These are phyloP conservation scores for Mesodorylaimus sp. DNA, from an alignment of 2,888 invertebrate genomes.

Conservation along the genomic window DNA sequence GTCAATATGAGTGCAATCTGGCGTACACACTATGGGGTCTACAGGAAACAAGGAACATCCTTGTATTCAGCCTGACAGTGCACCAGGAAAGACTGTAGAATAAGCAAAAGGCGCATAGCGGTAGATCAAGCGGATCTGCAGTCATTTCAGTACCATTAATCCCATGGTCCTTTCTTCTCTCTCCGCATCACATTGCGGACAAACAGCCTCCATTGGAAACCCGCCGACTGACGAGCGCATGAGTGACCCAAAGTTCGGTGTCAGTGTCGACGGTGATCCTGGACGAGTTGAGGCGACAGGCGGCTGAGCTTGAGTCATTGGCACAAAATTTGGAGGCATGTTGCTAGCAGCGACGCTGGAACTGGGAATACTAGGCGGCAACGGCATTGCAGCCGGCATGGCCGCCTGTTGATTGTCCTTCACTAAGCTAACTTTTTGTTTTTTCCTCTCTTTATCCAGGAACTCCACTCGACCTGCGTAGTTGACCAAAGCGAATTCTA, in stretches of 20 bases:
- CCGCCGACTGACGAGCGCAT: background rate
- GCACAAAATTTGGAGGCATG: background rate
- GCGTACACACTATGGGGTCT: too few species aligned
- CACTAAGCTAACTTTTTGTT: slow-evolving; percentile 3
- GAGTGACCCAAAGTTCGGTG: background rate
- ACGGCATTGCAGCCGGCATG: background rate
- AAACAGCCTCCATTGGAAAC: background rate
- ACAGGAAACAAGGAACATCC: too few species aligned
- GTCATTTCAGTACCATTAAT: too few species aligned
- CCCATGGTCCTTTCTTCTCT: background rate
- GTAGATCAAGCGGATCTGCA: too few species aligned
- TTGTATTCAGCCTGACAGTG: too few species aligned
- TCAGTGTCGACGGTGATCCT: background rate
- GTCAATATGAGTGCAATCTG: too few species aligned
- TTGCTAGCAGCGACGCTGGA: background rate
- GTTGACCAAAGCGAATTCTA: slow-evolving; percentile 89
- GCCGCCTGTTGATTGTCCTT: background rate
- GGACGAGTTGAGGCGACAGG: background rate
- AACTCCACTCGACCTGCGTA: slow-evolving; percentile 73
- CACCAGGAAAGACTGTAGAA: too few species aligned
- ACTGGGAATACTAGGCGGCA: too few species aligned
- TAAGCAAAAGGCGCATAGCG: too few species aligned
- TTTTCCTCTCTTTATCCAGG: slow-evolving; percentile 7
- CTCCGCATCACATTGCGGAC: background rate
- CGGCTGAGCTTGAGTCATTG: too few species aligned